Conservation (phyloP, 2,888 invertebrate species). For the Acronicta alni region DNA sequence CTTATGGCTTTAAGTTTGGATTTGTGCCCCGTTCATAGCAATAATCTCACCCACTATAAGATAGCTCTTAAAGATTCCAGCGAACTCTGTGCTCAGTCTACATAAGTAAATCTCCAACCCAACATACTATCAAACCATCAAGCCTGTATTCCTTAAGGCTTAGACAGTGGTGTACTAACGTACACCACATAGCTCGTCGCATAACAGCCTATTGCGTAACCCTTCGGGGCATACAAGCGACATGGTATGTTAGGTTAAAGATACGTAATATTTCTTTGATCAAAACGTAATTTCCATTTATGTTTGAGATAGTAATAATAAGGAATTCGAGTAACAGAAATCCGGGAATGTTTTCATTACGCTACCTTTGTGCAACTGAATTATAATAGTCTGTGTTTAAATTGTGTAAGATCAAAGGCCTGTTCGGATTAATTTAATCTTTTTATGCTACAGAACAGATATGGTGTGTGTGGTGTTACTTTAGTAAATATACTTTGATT, state of each 20-base stretch:
- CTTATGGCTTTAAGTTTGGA: too few relatives aligned
- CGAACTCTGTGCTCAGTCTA: too few relatives aligned
- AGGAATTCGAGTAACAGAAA: slow-evolving; percentile 33
- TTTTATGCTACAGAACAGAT: slow-evolving; percentile 49
- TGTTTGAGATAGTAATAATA: slow-evolving; percentile 39
- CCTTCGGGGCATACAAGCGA: not conserved
- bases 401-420: slow-evolving; percentile 60
- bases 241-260: slow-evolving; percentile 1
- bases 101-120: too few relatives aligned
- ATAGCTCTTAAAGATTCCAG: too few relatives aligned
- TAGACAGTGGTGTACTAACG: too few relatives aligned
- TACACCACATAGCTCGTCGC: too few relatives aligned
- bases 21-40: too few relatives aligned
- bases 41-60: too few relatives aligned
- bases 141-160: too few relatives aligned
- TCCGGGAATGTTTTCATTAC: slow-evolving; percentile 43
- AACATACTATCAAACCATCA: too few relatives aligned
- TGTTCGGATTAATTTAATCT: slow-evolving; percentile 54
- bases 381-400: slow-evolving; percentile 57
- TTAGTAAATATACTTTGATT: slow-evolving; percentile 35
- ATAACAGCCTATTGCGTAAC: not conserved
- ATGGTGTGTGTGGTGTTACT: slow-evolving; percentile 34
- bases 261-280: slow-evolving; percentile 31
- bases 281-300: slow-evolving; percentile 34
- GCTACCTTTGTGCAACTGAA: slow-evolving; percentile 51